Evolutionary conservation across 2,797 vertebrate genomes (phyloP).

Genomic region (Tachyglossus aculeatus): DNA sequence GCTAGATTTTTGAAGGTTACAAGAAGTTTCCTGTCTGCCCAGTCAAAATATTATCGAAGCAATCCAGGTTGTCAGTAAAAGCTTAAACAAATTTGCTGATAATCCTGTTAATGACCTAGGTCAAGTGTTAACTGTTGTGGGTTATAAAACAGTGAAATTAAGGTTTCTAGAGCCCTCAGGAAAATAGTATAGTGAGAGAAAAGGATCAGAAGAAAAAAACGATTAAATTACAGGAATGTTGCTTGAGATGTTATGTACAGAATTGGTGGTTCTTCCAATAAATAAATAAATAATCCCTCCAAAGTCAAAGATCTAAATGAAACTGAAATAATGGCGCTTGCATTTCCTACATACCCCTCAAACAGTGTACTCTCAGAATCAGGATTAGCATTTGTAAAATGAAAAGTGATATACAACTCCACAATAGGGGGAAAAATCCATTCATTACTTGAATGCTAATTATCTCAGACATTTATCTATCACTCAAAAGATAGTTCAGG

Average conservation of each 20-base stretch:
- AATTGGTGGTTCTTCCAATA: conserved; percentile 36
- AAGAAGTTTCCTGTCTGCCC: conserved; percentile 75
- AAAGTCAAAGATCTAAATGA: background rate
- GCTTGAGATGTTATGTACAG: conserved; percentile 52
- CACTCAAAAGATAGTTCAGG: background rate
- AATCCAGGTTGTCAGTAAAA: conserved; percentile 84
- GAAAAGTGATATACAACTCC: conserved; percentile 24
- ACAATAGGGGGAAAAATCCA: conserved; percentile 2
- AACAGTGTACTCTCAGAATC: conserved; percentile 14
- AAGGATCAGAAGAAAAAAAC: conserved; percentile 60
- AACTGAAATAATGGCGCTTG: conserved; percentile 36
- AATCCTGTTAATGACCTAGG: conserved; percentile 85
- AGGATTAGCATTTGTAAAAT: conserved; percentile 20
- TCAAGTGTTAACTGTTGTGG: conserved; percentile 85
- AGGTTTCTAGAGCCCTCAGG: conserved; percentile 76
- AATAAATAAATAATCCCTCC: conserved; percentile 24
- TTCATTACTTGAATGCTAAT: conserved; percentile 46
- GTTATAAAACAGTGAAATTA: conserved; percentile 82
- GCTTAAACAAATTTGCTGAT: conserved; percentile 86
- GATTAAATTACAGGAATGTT: conserved; percentile 71
- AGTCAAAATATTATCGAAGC: conserved; percentile 84
- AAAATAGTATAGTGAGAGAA: conserved; percentile 68
- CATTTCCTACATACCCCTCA: conserved; percentile 22
- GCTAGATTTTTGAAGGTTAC: conserved; percentile 73
- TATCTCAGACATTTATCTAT: conserved; percentile 35